Base-by-base conservation (phyloP, 2,888 invertebrate genomes). In the Meliscaeva auricollis region DNA sequence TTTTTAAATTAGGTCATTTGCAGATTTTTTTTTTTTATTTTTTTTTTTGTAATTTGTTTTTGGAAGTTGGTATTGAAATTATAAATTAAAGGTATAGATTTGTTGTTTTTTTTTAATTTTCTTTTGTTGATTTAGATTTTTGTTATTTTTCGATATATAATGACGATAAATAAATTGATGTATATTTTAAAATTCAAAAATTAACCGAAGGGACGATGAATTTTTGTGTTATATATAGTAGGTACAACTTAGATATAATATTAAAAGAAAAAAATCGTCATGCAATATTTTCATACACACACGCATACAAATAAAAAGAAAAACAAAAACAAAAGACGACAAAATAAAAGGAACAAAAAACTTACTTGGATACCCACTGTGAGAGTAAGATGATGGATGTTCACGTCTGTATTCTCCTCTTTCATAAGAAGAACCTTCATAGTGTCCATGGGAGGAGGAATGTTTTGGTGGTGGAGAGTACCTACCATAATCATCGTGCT, bases 311-410 rank as follows among this genome's bases (percentile, higher is more conserved):
- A 41, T 15, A 38, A 52, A 44, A 70, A 13, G 7, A 11, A 50
- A n/a, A 46, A 38, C 11, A 38, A 9, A 38, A 38, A 38, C 13
- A 38, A 66, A 8, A 30, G 15, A 26, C 2, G 17, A 8, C 17
- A 4, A 15, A 30, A 3, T 3, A 32, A 58, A 58, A 32, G 6
- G 3, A 64, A 60, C 48, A 1, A 44, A 38, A 13, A 66, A 68
- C 91, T 91, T 90, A 91, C 91, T 91, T 90, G 91, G 88, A 80
- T 91, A 91, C 68, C 88, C 90, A 9, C 91, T 89, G 69, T 91
- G 91, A 68, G 91, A 91, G 64, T 91, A 91, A 17, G 91, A 90
- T 87, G 91, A 91, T 11, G 91, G 90, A 85, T 91, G 91, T 87
- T 91, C 91, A 72, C 91, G 90, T 8, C 91, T 89, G 72, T 91